phyloP scores from a whole-genome alignment of 2,113 vertebrate genomes.

The Plecotus auritus region DNA sequence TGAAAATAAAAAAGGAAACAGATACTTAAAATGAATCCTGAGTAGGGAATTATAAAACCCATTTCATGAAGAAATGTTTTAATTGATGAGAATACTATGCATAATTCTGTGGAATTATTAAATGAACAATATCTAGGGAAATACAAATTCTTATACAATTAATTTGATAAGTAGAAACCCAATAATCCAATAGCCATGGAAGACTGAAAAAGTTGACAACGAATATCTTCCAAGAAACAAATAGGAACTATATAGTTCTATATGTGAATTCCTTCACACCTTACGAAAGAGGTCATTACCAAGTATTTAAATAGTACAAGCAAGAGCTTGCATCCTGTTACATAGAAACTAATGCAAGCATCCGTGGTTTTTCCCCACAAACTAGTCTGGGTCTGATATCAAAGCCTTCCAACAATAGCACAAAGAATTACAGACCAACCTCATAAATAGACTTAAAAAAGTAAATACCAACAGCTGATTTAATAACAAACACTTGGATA shows the following conservation, averaged over 20 bases:
- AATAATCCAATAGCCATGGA: background rate
- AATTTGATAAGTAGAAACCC: background rate
- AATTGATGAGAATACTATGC: background rate
- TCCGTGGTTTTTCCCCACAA: background rate
- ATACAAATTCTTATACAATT: background rate
- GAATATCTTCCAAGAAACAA: background rate
- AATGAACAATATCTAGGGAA: background rate
- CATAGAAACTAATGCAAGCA: background rate
- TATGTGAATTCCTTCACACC: background rate
- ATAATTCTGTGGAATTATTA: background rate
- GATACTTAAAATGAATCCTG: background rate
- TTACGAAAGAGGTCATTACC: background rate
- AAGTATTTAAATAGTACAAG: background rate
- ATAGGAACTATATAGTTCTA: background rate
- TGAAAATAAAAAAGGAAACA: background rate
- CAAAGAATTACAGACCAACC: background rate
- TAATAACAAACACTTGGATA: background rate
- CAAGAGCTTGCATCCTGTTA: background rate
- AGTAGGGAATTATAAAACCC: background rate
- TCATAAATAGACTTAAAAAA: background rate
- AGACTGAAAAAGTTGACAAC: background rate
- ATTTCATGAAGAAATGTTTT: background rate
- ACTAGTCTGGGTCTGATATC: background rate
- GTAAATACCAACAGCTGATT: background rate
- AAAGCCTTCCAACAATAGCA: background rate